phyloP scores from a whole-genome alignment of 1,140 invertebrate species.

The Ostrea edulis region DNA sequence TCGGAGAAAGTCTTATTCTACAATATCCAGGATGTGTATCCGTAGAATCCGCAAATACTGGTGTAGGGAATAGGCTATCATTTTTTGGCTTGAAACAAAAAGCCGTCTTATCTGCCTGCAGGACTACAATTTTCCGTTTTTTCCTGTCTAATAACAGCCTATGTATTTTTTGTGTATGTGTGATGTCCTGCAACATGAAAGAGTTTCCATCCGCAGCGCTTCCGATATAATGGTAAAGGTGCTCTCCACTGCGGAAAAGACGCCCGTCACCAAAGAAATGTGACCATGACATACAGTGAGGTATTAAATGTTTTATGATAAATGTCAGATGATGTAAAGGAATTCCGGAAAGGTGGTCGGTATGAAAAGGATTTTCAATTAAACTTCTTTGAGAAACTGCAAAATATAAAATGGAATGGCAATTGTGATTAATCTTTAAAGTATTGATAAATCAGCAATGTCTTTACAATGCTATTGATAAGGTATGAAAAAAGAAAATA shows the following conservation, averaged over 20 bases:
- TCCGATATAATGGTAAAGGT: neutral
- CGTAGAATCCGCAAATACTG: neutral
- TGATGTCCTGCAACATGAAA: neutral
- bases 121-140: neutral
- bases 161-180: neutral
- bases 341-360: neutral
- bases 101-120: neutral
- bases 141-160: too few species aligned
- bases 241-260: neutral
- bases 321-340: conserved; percentile 38
- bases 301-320: conserved; percentile 12
- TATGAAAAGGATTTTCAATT: neutral
- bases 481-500: too few species aligned
- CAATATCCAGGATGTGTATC: neutral
- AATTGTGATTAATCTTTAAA: too few species aligned
- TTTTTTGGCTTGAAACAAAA: neutral
- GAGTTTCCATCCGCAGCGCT: neutral
- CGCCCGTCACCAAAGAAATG: neutral
- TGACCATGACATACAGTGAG: neutral
- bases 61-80: neutral
- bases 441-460: too few species aligned
- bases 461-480: too few species aligned
- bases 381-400: neutral
- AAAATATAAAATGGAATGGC: neutral
- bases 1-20: neutral